Percentiles rank a stretch among this genome's conserved stretches.
phyloP scores from a whole-genome alignment of 2,888 invertebrate genomes.

The Oscheius sp. region DNA sequence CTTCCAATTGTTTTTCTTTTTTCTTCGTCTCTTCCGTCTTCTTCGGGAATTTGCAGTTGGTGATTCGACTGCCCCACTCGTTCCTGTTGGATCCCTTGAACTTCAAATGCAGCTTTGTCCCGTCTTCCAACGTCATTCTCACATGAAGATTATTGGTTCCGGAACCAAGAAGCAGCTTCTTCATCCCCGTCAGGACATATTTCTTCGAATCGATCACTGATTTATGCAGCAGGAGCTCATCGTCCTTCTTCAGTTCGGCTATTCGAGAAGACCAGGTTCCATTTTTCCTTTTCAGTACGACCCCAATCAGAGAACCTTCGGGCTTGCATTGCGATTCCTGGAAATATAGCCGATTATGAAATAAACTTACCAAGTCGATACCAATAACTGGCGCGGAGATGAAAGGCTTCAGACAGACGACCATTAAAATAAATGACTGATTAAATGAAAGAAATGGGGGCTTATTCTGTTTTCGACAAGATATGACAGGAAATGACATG shows the following conservation, averaged over 20 bases:
- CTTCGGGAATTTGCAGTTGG: neutral
- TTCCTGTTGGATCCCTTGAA: conserved; percentile 1
- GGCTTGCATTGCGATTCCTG: too few relatives aligned
- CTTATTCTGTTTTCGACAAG: too few relatives aligned
- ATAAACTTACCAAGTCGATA: neutral
- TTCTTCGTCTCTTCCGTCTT: too few relatives aligned
- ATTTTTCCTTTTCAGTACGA: neutral
- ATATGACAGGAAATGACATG: too few relatives aligned
- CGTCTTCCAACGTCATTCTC: neutral
- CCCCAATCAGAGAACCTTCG: too few relatives aligned
- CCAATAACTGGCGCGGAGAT: neutral
- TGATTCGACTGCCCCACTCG: neutral
- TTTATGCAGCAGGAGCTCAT: neutral
- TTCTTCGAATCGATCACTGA: neutral
- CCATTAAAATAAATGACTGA: too few relatives aligned
- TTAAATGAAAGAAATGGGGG: too few relatives aligned
- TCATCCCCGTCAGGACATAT: neutral
- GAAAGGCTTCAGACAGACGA: conserved; percentile 16
- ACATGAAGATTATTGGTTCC: neutral
- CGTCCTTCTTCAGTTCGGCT: neutral
- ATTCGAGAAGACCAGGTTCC: conserved; percentile 7
- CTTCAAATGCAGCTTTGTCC: conserved; percentile 1
- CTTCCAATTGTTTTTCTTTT: too few relatives aligned
- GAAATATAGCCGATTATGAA: neutral
- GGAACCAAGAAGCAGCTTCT: neutral